Evolutionary conservation across 2,113 vertebrate species (phyloP).

Genomic region (Lanius collurio): DNA sequence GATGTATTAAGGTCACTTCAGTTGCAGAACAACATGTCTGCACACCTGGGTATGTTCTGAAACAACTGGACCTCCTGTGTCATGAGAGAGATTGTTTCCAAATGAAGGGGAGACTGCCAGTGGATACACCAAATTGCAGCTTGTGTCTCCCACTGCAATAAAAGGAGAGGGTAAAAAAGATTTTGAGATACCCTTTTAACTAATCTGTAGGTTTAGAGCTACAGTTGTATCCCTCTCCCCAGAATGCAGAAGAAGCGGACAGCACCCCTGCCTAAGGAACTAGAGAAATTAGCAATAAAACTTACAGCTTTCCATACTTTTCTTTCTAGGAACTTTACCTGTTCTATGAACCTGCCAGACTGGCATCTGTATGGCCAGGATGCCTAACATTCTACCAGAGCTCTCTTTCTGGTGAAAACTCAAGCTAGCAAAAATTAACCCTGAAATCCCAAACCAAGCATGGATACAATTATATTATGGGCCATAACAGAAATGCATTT

Average conservation of each 20-base stretch:
- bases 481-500: background rate
- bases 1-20: background rate
- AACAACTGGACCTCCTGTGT: background rate
- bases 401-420: background rate
- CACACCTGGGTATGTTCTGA: background rate
- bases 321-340: background rate
- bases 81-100: background rate
- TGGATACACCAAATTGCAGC: background rate
- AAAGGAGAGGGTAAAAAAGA: background rate
- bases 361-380: background rate
- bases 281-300: background rate
- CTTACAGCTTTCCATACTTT: background rate
- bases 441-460: background rate
- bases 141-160: background rate
- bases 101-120: background rate
- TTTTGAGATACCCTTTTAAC: background rate
- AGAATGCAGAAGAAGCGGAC: rapidly evolving
- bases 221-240: background rate
- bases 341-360: background rate
- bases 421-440: background rate
- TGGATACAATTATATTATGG: background rate
- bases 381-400: background rate
- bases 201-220: background rate
- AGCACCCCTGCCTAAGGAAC: background rate
- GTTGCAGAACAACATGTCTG: background rate